Conservation (phyloP, 2,888 invertebrate species). For the Drosophila monieri region DNA sequence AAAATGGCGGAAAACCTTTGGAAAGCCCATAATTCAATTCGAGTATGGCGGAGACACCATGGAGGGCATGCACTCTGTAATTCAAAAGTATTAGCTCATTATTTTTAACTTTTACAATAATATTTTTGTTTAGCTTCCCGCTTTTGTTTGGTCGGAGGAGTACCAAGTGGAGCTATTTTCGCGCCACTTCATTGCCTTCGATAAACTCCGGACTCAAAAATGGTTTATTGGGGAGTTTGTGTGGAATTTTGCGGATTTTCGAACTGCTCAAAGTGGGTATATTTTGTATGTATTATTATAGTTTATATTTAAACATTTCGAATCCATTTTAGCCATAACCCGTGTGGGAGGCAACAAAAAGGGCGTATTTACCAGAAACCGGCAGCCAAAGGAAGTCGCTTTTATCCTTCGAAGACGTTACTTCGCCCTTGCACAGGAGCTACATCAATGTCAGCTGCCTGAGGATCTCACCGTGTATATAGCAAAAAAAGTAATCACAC, state of each 20-base stretch:
- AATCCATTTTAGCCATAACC: constrained; percentile 15
- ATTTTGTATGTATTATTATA: too few relatives aligned
- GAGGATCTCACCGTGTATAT: constrained; percentile 84
- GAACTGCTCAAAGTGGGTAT: constrained; percentile 92
- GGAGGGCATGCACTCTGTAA: constrained; percentile 94
- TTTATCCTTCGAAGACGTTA: constrained; percentile 92
- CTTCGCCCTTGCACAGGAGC: constrained; percentile 87
- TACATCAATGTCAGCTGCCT: constrained; percentile 86
- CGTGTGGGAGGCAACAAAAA: constrained; percentile 91
- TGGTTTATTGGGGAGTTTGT: constrained; percentile 98
- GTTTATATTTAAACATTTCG: too few relatives aligned
- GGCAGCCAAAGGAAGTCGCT: constrained; percentile 96
- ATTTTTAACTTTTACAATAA: constrained; percentile 43
- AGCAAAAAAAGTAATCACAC: constrained; percentile 1
- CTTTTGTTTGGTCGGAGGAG: constrained; percentile 97
- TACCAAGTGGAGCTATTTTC: constrained; percentile 93
- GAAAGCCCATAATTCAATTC: constrained; percentile 95
- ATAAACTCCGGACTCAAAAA: constrained; percentile 88
- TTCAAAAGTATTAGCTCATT: constrained; percentile 40
- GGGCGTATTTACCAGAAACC: constrained; percentile 94
- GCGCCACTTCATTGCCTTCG: constrained; percentile 96
- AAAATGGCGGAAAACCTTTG: constrained; percentile 90
- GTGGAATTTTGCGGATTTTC: constrained; percentile 99
- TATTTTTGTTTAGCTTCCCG: constrained; percentile 86
- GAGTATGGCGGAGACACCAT: constrained; percentile 99